These are phyloP conservation scores for Liopterus haemorrhoidalis DNA, from an alignment of 2,888 invertebrate genomes.

Conservation along the genomic window DNA sequence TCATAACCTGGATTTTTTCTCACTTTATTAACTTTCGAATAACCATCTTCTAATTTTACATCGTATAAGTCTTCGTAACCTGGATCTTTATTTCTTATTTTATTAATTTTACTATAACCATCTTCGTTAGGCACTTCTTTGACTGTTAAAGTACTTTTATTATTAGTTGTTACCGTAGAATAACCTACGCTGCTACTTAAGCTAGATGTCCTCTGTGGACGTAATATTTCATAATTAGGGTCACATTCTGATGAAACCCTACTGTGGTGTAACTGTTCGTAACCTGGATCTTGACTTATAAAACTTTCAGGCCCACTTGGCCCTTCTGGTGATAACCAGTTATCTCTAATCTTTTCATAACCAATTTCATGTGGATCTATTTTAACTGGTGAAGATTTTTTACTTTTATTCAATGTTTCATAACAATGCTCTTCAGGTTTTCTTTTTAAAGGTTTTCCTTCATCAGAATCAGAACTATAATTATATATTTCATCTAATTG, in stretches of 20 bases:
- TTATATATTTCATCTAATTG: constrained; percentile 18
- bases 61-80: constrained; percentile 16
- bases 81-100: constrained; percentile 20
- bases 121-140: constrained; percentile 14
- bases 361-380: background rate
- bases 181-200: constrained; percentile 39
- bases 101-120: constrained; percentile 16
- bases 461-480: constrained; percentile 19
- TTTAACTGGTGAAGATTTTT: constrained; percentile 15
- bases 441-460: constrained; percentile 2
- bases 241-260: constrained; percentile 51
- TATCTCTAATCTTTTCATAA: background rate
- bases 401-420: constrained; percentile 54
- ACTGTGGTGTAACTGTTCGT: constrained; percentile 58
- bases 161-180: constrained; percentile 35
- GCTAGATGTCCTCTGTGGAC: constrained; percentile 49
- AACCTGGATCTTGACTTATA: constrained; percentile 63
- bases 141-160: constrained; percentile 13
- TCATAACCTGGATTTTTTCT: constrained; percentile 49
- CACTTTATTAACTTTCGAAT: constrained; percentile 52
- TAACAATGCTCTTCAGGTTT: constrained; percentile 52
- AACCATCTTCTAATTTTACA: constrained; percentile 45
- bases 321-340: constrained; percentile 40
- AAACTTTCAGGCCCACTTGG: constrained; percentile 54
- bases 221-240: constrained; percentile 75